Percentiles rank a stretch among this genome's conserved stretches.
Conservation (phyloP, 1,140 invertebrate species). For the Drosophila jambulina region DNA sequence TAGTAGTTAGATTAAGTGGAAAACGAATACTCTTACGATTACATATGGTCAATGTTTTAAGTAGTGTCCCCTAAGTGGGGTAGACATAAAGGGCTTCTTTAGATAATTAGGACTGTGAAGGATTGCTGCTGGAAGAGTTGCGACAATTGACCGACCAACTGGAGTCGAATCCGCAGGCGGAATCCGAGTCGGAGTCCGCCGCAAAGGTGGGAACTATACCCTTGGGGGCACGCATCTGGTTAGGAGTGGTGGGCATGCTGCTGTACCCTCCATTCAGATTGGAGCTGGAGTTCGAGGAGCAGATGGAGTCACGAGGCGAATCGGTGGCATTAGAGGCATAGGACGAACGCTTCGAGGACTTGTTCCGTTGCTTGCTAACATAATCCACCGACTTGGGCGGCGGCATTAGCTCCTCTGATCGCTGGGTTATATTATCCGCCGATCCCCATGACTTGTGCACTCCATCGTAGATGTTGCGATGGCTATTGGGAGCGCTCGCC, state of each 20-base stretch:
- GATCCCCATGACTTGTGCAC: conserved; percentile 93
- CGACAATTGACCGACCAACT: conserved; percentile 87
- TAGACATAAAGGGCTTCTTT: conserved; percentile 16
- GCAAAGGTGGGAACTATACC: conserved; percentile 58
- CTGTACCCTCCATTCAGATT: conserved; percentile 85
- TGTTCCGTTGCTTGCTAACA: conserved; percentile 87
- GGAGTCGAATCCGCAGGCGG: conserved; percentile 92
- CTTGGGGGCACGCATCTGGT: conserved; percentile 86
- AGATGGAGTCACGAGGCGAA: conserved; percentile 80
- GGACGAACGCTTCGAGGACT: conserved; percentile 87
- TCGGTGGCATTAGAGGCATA: conserved; percentile 85
- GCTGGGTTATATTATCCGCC: conserved; percentile 90
- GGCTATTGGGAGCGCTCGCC: conserved; percentile 80
- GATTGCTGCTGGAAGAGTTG: conserved; percentile 58
- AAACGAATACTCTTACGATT: conserved; percentile 27
- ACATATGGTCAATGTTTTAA: conserved; percentile 33
- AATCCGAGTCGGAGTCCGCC: conserved; percentile 90
- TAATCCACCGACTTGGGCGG: conserved; percentile 88
- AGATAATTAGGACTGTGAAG: conserved; percentile 39
- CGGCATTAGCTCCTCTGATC: conserved; percentile 88
- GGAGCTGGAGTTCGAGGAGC: conserved; percentile 74
- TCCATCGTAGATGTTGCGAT: conserved; percentile 85
- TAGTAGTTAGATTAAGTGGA: conserved; percentile 8
- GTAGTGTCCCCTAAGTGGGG: conserved; percentile 7
- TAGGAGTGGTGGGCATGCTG: conserved; percentile 88